Evolutionary conservation across 2,888 invertebrate species (phyloP), one percentile per base, ranked within the genome.

Genomic region (Eupsilia transversa): DNA sequence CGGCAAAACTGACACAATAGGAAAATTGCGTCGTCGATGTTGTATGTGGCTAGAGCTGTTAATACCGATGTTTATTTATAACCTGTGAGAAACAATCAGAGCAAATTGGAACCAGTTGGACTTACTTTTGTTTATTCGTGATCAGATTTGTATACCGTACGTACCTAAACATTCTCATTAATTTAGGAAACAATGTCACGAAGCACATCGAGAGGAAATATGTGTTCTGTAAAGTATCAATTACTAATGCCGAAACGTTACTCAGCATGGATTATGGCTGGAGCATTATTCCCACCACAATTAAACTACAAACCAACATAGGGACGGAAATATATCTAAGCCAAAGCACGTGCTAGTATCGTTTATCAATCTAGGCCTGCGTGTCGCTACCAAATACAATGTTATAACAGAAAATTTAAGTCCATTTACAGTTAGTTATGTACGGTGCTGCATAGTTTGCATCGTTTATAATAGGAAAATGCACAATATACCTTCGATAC

Each of bases 1-100:
- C 94, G 93, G 89, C 86, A 84, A 82, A 90, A 88, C 88, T 91
- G 83, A 89, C 88, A 93, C 94, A 94, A 93, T 93, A 90, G 93
- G 93, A 93, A 94, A 94, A 94, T 92, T 92, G 91, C 91, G 91
- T 92, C 89, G 89, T 67, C 77, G 79, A 82, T 79, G 75, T 76
- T 52, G 46, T 64, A 67, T 78, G 72, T 86, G 66, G 41, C 80
- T 86, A 75, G 89, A 90, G 90, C 12, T 88, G 89, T 52, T 86
- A 57, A 67, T 77, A 82, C 80, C 61, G 9, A 49, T 35, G 12
- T 65, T n/a, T 27, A 14, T 61, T n/a, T 17, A 17, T n/a, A 14
- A 23, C 10, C 4, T 35, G 35, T 35, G 20, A 60, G n/a, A 60
- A 60, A 60, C 5, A 38, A 60, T 38, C 27, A 38, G 10, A 10